Base-by-base conservation (phyloP, 1,140 invertebrate genomes). In the Diploscapter pachys region DNA sequence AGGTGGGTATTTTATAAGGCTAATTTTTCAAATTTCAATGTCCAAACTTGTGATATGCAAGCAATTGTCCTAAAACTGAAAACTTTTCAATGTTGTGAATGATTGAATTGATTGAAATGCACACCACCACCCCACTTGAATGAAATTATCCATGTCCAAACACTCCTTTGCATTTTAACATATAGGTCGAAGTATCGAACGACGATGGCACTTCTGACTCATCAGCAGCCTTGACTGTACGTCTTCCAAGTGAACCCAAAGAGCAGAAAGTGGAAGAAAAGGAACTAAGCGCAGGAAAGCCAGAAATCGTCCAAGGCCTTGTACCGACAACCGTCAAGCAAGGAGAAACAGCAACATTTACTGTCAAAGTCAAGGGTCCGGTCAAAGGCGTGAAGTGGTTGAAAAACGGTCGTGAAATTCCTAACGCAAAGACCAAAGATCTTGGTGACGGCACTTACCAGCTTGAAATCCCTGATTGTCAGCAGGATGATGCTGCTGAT, bases 381-480 rank as follows among this genome's bases (percentile, higher is more conserved):
- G 73, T 78, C 52, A 79, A 79, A 61, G 31, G 73, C 31, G 82
- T 85, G 11, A 79, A 85, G 65, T 85, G 83, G 83, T 79, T 81
- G 66, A 79, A 78, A 50, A 83, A 85, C 64, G 82, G 83, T 48
- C 69, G 77, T 50, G 84, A 85, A 69, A 70, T 82, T n/a, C 70
- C 75, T 48, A 71, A 78, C 56, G 77, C 63, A 52, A 80, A 81
- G 61, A 81, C 86, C 3, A 78, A 83, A 13, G 63, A 85, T 57
- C 75, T 78, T 50, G 81, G 82, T 66, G 86, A 83, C 49, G 85
- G 82, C 5, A 82, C 72, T 31, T 86, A 85, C 73, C 85, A 84
- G 6, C 82, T 89, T 50, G 81, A 87, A 71, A 86, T 88, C 62
- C 76, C 86, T 48, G 85, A 87, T 67, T 86, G 86, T 8, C 83